phyloP scores from a whole-genome alignment of 2,888 invertebrate genomes.

The Ormyrus labotus region DNA sequence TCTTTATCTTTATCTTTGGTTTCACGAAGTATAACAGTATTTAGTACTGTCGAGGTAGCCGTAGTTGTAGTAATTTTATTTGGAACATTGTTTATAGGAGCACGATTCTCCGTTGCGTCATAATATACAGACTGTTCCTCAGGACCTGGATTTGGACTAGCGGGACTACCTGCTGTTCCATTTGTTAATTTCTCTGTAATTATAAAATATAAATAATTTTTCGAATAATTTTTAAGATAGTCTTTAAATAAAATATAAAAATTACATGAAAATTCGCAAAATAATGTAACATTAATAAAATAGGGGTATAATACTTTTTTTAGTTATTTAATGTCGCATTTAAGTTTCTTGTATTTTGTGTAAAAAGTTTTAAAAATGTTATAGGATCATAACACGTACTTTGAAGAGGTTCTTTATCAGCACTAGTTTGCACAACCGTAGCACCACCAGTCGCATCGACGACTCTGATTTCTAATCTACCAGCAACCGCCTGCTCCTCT shows the following conservation, averaged over 20 bases:
- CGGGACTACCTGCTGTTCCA: slow-evolving; percentile 72
- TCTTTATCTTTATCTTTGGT: slow-evolving; percentile 66
- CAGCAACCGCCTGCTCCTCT: slow-evolving; percentile 82
- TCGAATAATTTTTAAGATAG: background rate
- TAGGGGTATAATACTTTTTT: no score
- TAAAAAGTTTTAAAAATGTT: no score
- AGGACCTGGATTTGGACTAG: slow-evolving; percentile 79
- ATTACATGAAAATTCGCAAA: no score
- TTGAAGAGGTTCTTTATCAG: slow-evolving; percentile 72
- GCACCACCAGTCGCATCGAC: slow-evolving; percentile 72
- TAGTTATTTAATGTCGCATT: no score
- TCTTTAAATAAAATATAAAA: no score
- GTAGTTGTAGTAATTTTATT: slow-evolving; percentile 65
- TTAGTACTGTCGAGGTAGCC: slow-evolving; percentile 63
- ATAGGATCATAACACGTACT: slow-evolving; percentile 61
- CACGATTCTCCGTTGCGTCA: slow-evolving; percentile 82
- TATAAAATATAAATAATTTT: background rate
- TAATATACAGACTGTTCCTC: slow-evolving; percentile 89
- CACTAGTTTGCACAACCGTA: slow-evolving; percentile 72
- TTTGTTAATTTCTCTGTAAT: slow-evolving; percentile 71
- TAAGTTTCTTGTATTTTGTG: no score
- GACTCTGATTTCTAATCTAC: slow-evolving; percentile 89
- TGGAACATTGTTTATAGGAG: slow-evolving; percentile 58
- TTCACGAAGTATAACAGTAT: slow-evolving; percentile 64
- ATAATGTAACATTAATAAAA: no score